Evolutionary conservation across 2,888 invertebrate genomes (phyloP).

Genomic region (Cephus spinipes): DNA sequence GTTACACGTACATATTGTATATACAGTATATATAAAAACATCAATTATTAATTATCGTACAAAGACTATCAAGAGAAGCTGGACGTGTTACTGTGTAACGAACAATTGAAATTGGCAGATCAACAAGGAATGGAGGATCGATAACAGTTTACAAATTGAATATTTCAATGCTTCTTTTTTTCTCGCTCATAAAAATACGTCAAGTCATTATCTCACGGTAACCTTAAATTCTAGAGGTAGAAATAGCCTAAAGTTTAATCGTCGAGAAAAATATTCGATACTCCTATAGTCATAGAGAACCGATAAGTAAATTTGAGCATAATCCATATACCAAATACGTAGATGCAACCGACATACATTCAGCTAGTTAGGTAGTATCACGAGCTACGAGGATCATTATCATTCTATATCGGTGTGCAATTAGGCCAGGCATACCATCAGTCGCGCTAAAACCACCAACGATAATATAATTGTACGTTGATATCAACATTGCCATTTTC

Average conservation of each 20-base stretch:
- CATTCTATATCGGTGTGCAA: neutral
- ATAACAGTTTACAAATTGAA: neutral
- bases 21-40: too few relatives aligned
- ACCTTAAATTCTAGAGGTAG: neutral
- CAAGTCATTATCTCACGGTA: neutral
- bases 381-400: neutral
- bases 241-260: neutral
- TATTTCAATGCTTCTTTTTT: neutral
- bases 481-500: neutral
- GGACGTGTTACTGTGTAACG: neutral
- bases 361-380: neutral
- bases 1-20: too few relatives aligned
- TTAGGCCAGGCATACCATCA: neutral
- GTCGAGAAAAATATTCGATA: neutral
- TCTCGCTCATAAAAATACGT: neutral
- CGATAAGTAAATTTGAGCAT: neutral
- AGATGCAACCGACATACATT: neutral
- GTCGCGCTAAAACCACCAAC: neutral
- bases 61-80: neutral
- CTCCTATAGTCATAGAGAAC: neutral
- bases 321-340: neutral
- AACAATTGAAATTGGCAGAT: neutral
- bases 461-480: neutral
- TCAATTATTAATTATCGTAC: neutral
- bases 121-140: neutral